A percentile compares a stretch with the other conserved stretches of the same genome.
These are phyloP conservation scores for Actinia equina DNA, from an alignment of 64 coral and sea anemone genomes.

Conservation along the genomic window DNA sequence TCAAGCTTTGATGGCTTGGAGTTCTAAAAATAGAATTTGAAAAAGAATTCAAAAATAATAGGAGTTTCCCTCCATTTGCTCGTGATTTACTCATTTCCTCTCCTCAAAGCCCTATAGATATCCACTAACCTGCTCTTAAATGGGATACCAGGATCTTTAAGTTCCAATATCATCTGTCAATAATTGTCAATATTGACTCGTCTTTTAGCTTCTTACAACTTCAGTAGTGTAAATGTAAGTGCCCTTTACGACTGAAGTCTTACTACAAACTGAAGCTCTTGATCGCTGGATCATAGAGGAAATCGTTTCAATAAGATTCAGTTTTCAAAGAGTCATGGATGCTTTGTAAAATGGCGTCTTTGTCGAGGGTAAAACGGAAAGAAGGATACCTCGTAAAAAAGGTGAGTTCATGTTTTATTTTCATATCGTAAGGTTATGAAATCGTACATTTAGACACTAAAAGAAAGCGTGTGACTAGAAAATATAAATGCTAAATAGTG, in stretches of 20 bases:
- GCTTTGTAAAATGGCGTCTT: constrained; percentile 30
- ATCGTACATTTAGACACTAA: too few species aligned
- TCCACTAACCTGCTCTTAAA: background rate
- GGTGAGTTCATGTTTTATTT: constrained; percentile 9
- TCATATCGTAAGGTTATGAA: too few species aligned
- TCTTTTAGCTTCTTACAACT: too few species aligned
- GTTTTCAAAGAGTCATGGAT: background rate
- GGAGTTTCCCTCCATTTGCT: background rate
- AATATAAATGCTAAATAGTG: too few species aligned
- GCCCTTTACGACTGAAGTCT: too few species aligned
- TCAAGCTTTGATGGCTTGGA: background rate
- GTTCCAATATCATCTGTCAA: background rate
- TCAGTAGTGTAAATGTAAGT: too few species aligned
- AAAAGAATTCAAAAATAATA: background rate
- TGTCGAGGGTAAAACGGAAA: constrained; percentile 44
- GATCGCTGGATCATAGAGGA: background rate
- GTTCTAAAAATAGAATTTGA: background rate
- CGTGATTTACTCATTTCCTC: background rate
- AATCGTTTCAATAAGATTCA: background rate
- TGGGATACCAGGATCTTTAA: background rate
- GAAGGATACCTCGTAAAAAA: constrained; percentile 80
- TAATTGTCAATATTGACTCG: background rate
- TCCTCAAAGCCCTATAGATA: background rate
- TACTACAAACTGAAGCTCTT: background rate
- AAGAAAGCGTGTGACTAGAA: too few species aligned